phyloP scores from a whole-genome alignment of 1,140 invertebrate genomes.

The Drosophila kanapiae region DNA sequence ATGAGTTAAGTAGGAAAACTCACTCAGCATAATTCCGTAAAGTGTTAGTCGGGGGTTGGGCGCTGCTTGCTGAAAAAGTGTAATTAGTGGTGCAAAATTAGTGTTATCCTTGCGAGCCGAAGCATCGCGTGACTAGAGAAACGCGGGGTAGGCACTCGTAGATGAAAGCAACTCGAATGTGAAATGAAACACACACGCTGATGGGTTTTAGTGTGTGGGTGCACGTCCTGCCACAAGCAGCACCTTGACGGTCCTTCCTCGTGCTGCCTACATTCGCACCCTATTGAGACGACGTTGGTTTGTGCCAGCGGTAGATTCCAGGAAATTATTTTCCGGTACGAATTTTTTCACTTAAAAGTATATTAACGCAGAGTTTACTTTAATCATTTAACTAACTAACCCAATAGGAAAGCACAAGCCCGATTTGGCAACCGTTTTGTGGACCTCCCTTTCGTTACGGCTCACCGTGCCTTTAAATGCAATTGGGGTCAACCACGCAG shows the following conservation, averaged over 20 bases:
- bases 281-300: not conserved
- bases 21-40: constrained; percentile 66
- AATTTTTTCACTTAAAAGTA: not conserved
- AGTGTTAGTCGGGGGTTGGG: constrained; percentile 5
- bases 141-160: not conserved
- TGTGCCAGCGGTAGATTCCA: not conserved
- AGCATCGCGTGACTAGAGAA: constrained; percentile 12
- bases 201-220: constrained; percentile 65
- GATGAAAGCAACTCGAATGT: constrained; percentile 43
- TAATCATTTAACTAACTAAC: not conserved
- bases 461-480: not conserved
- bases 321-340: not conserved
- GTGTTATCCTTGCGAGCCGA: constrained; percentile 57
- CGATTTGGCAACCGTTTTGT: not conserved
- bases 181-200: constrained; percentile 69
- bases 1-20: constrained; percentile 68
- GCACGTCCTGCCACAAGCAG: constrained; percentile 5
- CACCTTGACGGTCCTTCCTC: not conserved
- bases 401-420: not conserved
- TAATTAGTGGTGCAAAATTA: constrained; percentile 79
- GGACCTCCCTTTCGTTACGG: not conserved
- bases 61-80: constrained; percentile 42
- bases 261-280: not conserved
- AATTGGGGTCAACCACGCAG: constrained; percentile 21
- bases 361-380: not conserved